Evolutionary conservation across 2,113 vertebrate genomes (phyloP), one percentile per base, ranked within the genome.

Genomic region (Brachirus orientalis): DNA sequence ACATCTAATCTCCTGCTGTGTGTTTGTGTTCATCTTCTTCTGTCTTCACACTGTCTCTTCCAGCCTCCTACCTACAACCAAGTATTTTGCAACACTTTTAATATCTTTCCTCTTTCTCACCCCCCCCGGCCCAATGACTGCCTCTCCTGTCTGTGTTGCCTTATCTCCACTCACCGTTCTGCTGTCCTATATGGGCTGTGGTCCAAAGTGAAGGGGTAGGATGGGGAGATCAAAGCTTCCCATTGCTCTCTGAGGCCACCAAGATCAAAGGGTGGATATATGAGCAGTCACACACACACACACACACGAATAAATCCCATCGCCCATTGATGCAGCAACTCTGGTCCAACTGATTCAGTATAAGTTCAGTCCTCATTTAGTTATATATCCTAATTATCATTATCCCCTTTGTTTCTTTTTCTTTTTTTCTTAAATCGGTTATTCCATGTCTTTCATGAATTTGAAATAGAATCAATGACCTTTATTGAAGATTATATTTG

Each of bases 211-310:
- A 72, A 52, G 75, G 56, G 56, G 56, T 8, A 19, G 57, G 57
- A 59, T 59, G 16, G 40, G 44, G 11, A 72, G 77, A 84, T 84
- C 64, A 84, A 84, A 84, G 81, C n/a, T 0, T 72, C 43, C 45
- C 68, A 1, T 57, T 56, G 54, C 81, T 72, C 81, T 79, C 67
- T 55, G 50, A 76, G 67, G 63, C 63, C 63, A 64, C 64, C 54
- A 28, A 57, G 76, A 80, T 83, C 80, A 79, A 79, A 83, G 76
- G 10, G 36, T 59, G 63, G 63, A 75, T 68, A 67, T 71, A 71
- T 64, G 35, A 43, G 50, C 47, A 51, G 66, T 36, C 22, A 7
- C 59, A 36, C 54, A 17, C 58, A 36, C 69, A 48, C 50, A 57
- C 47, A 46, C 38, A 40, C 4, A 47, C 18, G 61, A 52, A 72